Evolutionary conservation across 2,888 invertebrate genomes (phyloP), one percentile per base, ranked within the genome.

Genomic region (Cryptocheilus praepositus): DNA sequence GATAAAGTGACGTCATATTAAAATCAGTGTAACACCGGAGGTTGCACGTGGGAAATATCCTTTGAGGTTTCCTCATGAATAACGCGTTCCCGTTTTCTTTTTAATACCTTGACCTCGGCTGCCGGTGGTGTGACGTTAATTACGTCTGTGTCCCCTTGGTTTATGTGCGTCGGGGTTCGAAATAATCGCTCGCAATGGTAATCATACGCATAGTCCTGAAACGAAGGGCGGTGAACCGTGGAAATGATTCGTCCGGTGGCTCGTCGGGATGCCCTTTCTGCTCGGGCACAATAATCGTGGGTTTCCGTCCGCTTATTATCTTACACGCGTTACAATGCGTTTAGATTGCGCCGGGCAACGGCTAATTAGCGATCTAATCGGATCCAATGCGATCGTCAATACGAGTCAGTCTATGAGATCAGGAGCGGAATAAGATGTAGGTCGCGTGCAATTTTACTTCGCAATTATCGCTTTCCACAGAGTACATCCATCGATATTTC

Each of bases 241-340:
- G 86, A 87, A 85, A 86, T 83, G 86, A 74, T 81, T 86, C 87
- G 86, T 87, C 88, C 88, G 87, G 86, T 85, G 80, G 78, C 36
- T 67, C 67, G 71, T 75, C 81, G 68, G 80, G 81, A 80, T 79
- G 80, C 82, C 77, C 83, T 83, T 83, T 82, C 81, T 80, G 73
- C 67, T 82, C 83, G 72, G 84, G 84, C 85, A 85, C 81, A 80
- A 83, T 88, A 88, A 88, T 88, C 83, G 87, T 81, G 81, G 82
- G 85, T 85, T 85, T 88, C 88, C 88, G 88, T 83, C 81, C 79
- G 79, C 80, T 81, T 77, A 77, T 83, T 81, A 82, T 81, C 78
- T 80, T 83, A 82, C 78, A 77, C 80, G 80, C 69, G 80, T 82
- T 81, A 81, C 82, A 81, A 78, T 80, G 68, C 78, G 70, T 71